Percentiles rank a stretch among this genome's conserved stretches.
Conservation (phyloP, 1,140 invertebrate genomes). For the Drosophila subobscura region DNA sequence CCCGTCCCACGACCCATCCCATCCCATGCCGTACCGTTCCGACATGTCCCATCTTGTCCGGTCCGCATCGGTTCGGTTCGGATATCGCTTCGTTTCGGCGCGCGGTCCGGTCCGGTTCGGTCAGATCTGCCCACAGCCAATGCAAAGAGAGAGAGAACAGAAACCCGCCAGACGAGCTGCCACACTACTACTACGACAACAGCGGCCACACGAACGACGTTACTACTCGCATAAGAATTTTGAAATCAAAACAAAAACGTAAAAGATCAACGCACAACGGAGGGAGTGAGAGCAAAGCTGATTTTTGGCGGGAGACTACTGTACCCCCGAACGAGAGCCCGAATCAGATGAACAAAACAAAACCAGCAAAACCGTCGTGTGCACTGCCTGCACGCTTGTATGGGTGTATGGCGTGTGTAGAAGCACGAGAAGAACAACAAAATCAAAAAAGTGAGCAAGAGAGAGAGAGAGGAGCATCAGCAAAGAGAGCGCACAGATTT, state of each 20-base stretch:
- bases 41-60: no score
- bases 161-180: constrained; percentile 46
- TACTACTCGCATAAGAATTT: constrained; percentile 64
- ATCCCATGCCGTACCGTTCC: no score
- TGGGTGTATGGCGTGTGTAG: constrained; percentile 44
- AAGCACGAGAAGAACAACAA: constrained; percentile 64
- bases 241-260: constrained; percentile 82
- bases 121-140: constrained; percentile 16
- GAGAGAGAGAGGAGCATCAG: not conserved
- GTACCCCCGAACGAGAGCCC: constrained; percentile 60
- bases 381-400: not conserved
- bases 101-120: constrained; percentile 34
- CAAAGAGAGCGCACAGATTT: constrained; percentile 6
- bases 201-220: not conserved
- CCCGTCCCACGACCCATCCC: no score
- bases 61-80: constrained; percentile 10
- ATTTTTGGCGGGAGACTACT: constrained; percentile 82
- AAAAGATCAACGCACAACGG: constrained; percentile 78
- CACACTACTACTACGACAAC: constrained; percentile 35
- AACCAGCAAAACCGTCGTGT: constrained; percentile 58
- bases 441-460: constrained; percentile 45
- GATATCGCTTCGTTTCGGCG: no score
- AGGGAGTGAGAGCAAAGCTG: constrained; percentile 60
- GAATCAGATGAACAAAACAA: constrained; percentile 79
- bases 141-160: constrained; percentile 3